Conservation (phyloP, 2,888 invertebrate genomes). For the Colostygia pectinataria region DNA sequence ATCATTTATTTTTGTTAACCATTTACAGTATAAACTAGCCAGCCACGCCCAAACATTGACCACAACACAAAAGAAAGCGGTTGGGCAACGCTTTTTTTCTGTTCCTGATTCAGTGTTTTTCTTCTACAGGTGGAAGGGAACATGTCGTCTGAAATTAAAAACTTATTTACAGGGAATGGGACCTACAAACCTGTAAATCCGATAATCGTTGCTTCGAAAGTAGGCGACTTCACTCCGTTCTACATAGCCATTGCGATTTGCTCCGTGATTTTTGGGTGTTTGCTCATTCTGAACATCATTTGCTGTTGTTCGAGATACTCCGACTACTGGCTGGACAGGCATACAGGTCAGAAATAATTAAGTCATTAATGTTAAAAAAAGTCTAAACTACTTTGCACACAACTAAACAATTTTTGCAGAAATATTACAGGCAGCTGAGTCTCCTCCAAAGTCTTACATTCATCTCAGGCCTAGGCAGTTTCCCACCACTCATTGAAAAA, state of each 20-base stretch:
- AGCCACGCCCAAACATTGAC: too few species aligned
- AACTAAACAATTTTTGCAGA: too few species aligned
- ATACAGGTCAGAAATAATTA: slow-evolving; percentile 84
- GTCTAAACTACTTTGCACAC: too few species aligned
- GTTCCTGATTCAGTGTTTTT: slow-evolving; percentile 54
- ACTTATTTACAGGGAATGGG: slow-evolving; percentile 73
- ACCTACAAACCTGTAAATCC: slow-evolving; percentile 67
- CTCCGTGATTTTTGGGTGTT: slow-evolving; percentile 86
- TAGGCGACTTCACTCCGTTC: slow-evolving; percentile 92
- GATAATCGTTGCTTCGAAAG: slow-evolving; percentile 46
- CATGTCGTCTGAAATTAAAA: slow-evolving; percentile 72
- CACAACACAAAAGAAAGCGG: slow-evolving; percentile 1
- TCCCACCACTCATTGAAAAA: too few species aligned
- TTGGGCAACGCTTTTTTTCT: slow-evolving; percentile 12
- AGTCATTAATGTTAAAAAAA: too few species aligned
- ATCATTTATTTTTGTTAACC: too few species aligned
- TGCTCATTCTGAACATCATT: slow-evolving; percentile 89
- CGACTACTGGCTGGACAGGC: slow-evolving; percentile 91
- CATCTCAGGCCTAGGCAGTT: too few species aligned
- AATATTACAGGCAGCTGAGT: too few species aligned
- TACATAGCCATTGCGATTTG: slow-evolving; percentile 92
- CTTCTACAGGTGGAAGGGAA: slow-evolving; percentile 66
- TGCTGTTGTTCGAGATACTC: slow-evolving; percentile 92
- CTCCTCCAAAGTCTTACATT: too few species aligned
- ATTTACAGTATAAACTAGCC: too few species aligned